These are phyloP conservation scores for western clawed frog (Xenopus tropicalis) DNA, from an alignment of 2,113 vertebrate species.

Conservation along the genomic window DNA sequence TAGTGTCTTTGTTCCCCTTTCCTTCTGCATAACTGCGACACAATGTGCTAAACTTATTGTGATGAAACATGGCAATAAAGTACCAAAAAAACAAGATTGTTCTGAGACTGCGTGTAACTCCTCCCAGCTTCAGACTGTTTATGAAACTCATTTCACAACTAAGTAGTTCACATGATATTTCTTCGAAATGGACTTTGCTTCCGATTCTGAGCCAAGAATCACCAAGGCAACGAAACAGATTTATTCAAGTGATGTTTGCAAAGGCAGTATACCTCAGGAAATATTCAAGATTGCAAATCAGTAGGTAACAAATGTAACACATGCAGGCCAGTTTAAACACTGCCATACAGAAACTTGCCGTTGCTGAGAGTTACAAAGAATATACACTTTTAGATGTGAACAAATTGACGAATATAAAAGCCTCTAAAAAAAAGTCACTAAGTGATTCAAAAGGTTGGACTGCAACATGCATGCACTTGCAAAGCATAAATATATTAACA, in stretches of 20 bases:
- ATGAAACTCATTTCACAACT: constrained; percentile 9
- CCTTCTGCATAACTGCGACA: no score
- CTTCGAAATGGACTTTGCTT: constrained; percentile 14
- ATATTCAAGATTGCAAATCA: constrained; percentile 32
- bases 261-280: constrained; percentile 13
- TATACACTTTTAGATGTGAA: not conserved
- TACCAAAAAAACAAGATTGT: no score
- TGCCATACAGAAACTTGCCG: constrained; percentile 3
- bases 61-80: no score
- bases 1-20: no score
- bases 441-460: not conserved
- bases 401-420: not conserved
- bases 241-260: constrained; percentile 30
- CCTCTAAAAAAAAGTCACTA: not conserved
- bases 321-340: constrained; percentile 3
- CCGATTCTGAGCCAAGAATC: constrained; percentile 29
- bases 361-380: constrained; percentile 4
- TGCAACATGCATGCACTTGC: not conserved
- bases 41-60: no score
- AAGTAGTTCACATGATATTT: constrained; percentile 16
- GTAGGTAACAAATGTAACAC: constrained; percentile 25
- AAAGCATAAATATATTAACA: no score
- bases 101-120: not conserved
- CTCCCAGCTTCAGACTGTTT: not conserved
- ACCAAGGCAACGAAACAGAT: constrained; percentile 32